Evolutionary conservation across 2,888 invertebrate genomes (phyloP).

Genomic region (Orthosia gracilis): DNA sequence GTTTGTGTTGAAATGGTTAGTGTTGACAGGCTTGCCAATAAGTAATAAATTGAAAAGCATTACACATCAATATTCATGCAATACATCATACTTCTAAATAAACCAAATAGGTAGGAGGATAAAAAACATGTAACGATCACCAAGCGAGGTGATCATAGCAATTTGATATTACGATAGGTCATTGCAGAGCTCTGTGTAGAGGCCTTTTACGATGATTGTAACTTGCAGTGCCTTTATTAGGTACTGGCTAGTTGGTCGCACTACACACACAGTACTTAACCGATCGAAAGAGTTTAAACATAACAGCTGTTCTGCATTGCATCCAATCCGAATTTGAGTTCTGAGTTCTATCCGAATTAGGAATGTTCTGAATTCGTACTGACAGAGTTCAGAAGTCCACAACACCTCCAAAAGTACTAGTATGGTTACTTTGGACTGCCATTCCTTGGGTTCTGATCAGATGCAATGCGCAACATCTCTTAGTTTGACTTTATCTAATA

Average conservation of each 20-base stretch:
- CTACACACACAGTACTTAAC: too few species aligned
- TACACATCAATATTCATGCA: neutral
- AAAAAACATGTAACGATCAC: neutral
- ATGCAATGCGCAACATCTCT: neutral
- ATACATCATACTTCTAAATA: slow-evolving; percentile 14
- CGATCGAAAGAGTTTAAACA: neutral
- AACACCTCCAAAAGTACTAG: too few species aligned
- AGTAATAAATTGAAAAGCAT: neutral
- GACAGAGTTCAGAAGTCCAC: too few species aligned
- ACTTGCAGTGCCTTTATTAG: slow-evolving; percentile 17
- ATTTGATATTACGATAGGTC: slow-evolving; percentile 40
- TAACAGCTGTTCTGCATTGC: neutral
- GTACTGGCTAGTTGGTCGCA: slow-evolving; percentile 3
- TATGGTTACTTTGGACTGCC: too few species aligned
- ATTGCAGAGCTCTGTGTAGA: slow-evolving; percentile 26
- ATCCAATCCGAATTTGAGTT: neutral
- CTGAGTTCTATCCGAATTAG: too few species aligned
- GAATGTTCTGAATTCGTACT: neutral
- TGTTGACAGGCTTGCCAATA: neutral
- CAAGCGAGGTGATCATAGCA: slow-evolving; percentile 8
- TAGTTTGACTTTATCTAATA: neutral
- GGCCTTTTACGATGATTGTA: slow-evolving; percentile 22
- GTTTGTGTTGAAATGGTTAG: slow-evolving; percentile 1
- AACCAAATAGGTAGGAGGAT: neutral
- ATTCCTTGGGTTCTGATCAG: neutral